A percentile compares a stretch with the other conserved stretches of the same genome.
Conservation (phyloP, 2,797 vertebrate genomes). For the Antrozous pallidus region DNA sequence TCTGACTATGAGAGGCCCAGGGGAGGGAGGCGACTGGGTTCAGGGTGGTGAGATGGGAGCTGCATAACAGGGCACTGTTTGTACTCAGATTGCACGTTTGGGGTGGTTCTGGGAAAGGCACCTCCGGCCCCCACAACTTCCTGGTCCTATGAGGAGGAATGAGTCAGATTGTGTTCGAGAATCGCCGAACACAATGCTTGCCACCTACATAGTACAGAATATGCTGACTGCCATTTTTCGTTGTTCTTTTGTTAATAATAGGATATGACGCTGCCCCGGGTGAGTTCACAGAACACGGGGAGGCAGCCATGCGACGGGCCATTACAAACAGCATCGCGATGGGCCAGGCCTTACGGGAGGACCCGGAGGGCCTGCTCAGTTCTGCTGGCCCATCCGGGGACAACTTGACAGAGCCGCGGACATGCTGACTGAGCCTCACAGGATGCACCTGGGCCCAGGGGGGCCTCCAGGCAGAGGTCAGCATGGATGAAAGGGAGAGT, state of each 20-base stretch:
- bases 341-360: neutral
- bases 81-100: neutral
- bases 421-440: neutral
- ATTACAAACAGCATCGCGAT: accelerated
- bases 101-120: neutral
- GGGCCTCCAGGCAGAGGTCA: neutral
- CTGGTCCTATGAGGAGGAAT: neutral
- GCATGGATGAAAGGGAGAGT: neutral
- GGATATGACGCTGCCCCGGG: neutral
- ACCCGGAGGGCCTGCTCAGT: neutral
- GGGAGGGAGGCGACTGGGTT: neutral
- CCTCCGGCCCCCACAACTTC: neutral
- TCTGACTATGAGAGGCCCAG: neutral
- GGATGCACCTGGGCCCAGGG: neutral
- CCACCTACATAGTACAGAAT: accelerated
- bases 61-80: neutral
- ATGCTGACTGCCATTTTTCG: neutral
- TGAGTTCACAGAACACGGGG: neutral
- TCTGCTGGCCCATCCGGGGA: neutral
- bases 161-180: neutral
- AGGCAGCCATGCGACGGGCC: neutral
- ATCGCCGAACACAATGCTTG: accelerated
- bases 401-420: accelerated
- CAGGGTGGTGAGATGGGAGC: neutral
- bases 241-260: neutral